phyloP scores from a whole-genome alignment of 1,140 invertebrate genomes.

The Penaeus japonicus region DNA sequence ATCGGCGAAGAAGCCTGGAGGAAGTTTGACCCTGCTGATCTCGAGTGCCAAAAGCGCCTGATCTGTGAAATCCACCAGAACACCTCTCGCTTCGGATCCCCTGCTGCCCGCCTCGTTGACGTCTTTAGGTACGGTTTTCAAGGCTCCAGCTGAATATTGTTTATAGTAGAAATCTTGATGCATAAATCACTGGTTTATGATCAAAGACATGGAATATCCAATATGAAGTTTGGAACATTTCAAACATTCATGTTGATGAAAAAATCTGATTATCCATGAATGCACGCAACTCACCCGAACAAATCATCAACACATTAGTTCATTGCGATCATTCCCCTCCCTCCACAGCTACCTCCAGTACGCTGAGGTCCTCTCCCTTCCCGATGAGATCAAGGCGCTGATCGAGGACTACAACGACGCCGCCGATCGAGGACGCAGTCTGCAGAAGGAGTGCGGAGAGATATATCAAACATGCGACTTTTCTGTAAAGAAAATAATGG shows the following conservation, averaged over 20 bases:
- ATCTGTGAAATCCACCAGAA: slow-evolving; percentile 61
- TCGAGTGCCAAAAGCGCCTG: slow-evolving; percentile 60
- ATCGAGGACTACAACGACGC: slow-evolving; percentile 61
- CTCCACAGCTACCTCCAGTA: slow-evolving; percentile 60
- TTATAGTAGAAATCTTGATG: too few relatives aligned
- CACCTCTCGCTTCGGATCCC: slow-evolving; percentile 56
- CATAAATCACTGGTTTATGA: too few relatives aligned
- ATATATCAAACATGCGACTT: slow-evolving; percentile 61
- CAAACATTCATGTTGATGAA: too few relatives aligned
- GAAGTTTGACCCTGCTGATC: slow-evolving; percentile 60
- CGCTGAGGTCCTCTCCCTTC: slow-evolving; percentile 59
- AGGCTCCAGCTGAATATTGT: neutral
- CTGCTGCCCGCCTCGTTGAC: slow-evolving; percentile 58
- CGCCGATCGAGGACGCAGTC: slow-evolving; percentile 60
- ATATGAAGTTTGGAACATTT: too few relatives aligned
- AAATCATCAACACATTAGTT: too few relatives aligned
- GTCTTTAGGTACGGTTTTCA: slow-evolving; percentile 57
- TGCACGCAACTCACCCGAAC: too few relatives aligned
- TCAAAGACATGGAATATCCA: too few relatives aligned
- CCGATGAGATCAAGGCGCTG: slow-evolving; percentile 58
- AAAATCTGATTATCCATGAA: too few relatives aligned
- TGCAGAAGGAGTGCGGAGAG: slow-evolving; percentile 60
- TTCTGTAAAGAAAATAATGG: slow-evolving; percentile 61
- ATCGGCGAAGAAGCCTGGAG: slow-evolving; percentile 61
- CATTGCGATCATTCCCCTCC: neutral